These are phyloP conservation scores for Monochamus alternatus DNA, from an alignment of 2,888 invertebrate species.

Conservation along the genomic window DNA sequence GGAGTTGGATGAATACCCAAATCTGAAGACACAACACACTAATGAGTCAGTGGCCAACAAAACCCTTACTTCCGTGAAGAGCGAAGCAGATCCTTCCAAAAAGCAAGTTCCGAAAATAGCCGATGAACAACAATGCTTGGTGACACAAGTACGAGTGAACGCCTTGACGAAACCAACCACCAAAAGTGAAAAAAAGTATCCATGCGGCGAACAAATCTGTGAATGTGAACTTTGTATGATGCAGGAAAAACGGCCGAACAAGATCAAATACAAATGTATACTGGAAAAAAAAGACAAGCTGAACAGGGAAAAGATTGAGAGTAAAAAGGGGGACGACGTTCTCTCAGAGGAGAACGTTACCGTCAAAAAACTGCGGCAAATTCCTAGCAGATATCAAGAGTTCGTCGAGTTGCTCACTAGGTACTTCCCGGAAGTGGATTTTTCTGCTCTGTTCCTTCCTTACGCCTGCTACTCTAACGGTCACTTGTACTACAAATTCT, in stretches of 20 bases:
- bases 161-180: no score
- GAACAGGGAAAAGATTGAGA: neutral
- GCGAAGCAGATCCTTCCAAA: neutral
- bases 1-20: neutral
- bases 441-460: conserved; percentile 61
- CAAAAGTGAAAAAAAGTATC: neutral
- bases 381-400: conserved; percentile 58
- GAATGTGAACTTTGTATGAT: neutral
- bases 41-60: neutral
- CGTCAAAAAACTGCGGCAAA: conserved; percentile 46
- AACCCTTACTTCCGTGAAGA: neutral
- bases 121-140: no score
- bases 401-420: conserved; percentile 61
- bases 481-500: conserved; percentile 65
- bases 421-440: conserved; percentile 61
- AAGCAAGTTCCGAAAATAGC: neutral
- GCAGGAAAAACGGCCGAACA: neutral
- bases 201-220: neutral
- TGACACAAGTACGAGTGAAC: no score
- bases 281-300: no score
- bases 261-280: neutral
- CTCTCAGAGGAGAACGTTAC: conserved; percentile 14
- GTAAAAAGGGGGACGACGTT: neutral
- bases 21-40: neutral
- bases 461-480: conserved; percentile 65